These are phyloP conservation scores for Abscondita cerata DNA, from an alignment of 2,888 invertebrate species.

Conservation along the genomic window DNA sequence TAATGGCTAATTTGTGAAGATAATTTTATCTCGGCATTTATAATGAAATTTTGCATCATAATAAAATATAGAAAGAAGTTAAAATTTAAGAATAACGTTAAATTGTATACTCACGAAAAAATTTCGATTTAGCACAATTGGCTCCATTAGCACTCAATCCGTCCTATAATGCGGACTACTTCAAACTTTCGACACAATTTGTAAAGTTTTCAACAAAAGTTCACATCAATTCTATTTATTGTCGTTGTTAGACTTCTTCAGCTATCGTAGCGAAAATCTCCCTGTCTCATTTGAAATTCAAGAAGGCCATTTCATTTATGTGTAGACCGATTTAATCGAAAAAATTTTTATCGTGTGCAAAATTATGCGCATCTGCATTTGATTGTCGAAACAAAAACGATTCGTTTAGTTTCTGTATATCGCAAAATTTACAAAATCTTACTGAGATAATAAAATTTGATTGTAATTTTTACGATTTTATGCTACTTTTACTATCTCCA, in stretches of 20 bases:
- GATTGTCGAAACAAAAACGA: conserved; percentile 15
- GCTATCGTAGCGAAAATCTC: conserved; percentile 43
- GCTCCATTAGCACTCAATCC: conserved; percentile 49
- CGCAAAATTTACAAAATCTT: too few relatives aligned
- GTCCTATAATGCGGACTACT: conserved; percentile 41
- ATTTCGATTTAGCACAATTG: conserved; percentile 42
- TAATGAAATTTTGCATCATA: too few relatives aligned
- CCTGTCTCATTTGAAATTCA: conserved; percentile 48
- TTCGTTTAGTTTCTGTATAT: too few relatives aligned
- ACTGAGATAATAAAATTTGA: not conserved
- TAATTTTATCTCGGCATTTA: not conserved
- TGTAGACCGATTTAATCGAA: conserved; percentile 33
- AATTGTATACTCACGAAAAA: conserved; percentile 18
- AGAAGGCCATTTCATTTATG: conserved; percentile 47
- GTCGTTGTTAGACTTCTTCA: conserved; percentile 41
- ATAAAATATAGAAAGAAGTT: conserved; percentile 5
- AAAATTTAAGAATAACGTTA: conserved; percentile 23
- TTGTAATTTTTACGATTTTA: conserved; percentile 24
- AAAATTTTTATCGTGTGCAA: conserved; percentile 30
- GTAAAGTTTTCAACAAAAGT: conserved; percentile 46
- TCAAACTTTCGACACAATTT: conserved; percentile 48
- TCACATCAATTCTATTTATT: conserved; percentile 50
- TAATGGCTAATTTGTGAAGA: conserved; percentile 5
- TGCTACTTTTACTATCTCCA: conserved; percentile 25
- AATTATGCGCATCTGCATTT: conserved; percentile 33